Base-by-base conservation (phyloP, 2,888 invertebrate species). In the Eulithis testata region DNA sequence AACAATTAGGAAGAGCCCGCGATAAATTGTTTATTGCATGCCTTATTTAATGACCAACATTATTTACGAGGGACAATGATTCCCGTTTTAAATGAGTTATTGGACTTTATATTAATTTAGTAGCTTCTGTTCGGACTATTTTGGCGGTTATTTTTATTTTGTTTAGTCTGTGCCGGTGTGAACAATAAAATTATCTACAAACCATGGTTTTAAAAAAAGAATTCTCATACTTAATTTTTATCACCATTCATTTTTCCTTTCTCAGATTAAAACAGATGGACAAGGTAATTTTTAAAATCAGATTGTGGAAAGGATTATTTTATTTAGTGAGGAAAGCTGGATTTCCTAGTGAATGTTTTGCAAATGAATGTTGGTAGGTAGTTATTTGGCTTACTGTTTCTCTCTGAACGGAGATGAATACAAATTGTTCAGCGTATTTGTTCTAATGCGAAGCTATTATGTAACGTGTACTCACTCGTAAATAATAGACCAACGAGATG, bases 1-100 rank as follows among this genome's bases (percentile, higher is more conserved):
- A 85, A 88, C 85, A 87, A 89, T 89, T 85, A 86, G 81, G 78
- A 82, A 81, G 82, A 86, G 78, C 73, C 75, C 67, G 79, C 81
- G 81, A 87, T 82, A 87, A 86, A 87, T 86, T 79, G 77, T 76
- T 79, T 77, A 80, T 76, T 80, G 78, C 77, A 73, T 76, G 77
- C 80, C 78, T 81, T 82, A 75, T 83, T 87, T 88, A 85, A 88
- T 81, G 81, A 81, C 77, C 74, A 73, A 75, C 76, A 79, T 81
- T 77, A 85, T 82, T 87, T 85, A 85, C 79, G 78, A 73, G 71
- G 73, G 70, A 74, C 73, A 70, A 75, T 75, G 70, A 77, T 72
- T 68, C 76, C 67, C 66, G 63, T 74, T 76, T 76, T 72, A 76
- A 79, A 76, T 71, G 69, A 75, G 70, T 77, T 72, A 65, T 70